Percentiles rank a stretch among this genome's conserved stretches.
Conservation (phyloP, 2,888 invertebrate species). For the Drosophila falleni region DNA sequence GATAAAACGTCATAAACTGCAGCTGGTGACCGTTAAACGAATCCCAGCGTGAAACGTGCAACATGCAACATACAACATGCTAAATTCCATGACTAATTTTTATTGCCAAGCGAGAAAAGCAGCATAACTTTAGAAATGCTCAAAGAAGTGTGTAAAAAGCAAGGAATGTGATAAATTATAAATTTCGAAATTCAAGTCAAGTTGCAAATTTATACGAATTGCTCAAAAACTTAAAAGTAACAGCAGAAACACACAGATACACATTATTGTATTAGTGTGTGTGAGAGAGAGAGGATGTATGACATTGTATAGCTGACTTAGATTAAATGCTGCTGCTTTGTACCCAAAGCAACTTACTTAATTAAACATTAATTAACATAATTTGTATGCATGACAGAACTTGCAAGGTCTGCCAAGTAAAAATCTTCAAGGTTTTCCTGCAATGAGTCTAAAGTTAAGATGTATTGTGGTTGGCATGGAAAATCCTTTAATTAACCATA, state of each 20-base stretch:
- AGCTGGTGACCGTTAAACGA: constrained; percentile 20
- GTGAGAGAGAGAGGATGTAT: background rate
- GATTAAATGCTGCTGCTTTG: constrained; percentile 38
- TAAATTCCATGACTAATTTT: constrained; percentile 33
- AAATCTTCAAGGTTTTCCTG: constrained; percentile 3
- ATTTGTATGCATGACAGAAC: constrained; percentile 69
- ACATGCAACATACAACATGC: constrained; percentile 34
- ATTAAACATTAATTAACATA: constrained; percentile 78
- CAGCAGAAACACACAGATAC: constrained; percentile 22
- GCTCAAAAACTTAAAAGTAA: constrained; percentile 47
- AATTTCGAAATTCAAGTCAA: constrained; percentile 59
- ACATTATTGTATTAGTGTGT: constrained; percentile 9
- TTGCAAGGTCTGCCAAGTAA: constrained; percentile 28
- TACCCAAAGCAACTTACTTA: constrained; percentile 53
- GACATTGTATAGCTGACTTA: background rate
- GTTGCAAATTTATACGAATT: constrained; percentile 28
- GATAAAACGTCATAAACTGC: constrained; percentile 58
- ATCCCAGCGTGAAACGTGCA: constrained; percentile 14
- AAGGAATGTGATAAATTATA: constrained; percentile 57
- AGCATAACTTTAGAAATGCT: constrained; percentile 3
- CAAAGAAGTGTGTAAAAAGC: background rate
- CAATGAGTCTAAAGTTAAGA: background rate
- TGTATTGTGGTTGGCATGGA: background rate
- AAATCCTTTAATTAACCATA: background rate
- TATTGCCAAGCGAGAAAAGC: constrained; percentile 19